phyloP scores from a whole-genome alignment of 2,888 invertebrate genomes.

The Sesia bembeciformis region DNA sequence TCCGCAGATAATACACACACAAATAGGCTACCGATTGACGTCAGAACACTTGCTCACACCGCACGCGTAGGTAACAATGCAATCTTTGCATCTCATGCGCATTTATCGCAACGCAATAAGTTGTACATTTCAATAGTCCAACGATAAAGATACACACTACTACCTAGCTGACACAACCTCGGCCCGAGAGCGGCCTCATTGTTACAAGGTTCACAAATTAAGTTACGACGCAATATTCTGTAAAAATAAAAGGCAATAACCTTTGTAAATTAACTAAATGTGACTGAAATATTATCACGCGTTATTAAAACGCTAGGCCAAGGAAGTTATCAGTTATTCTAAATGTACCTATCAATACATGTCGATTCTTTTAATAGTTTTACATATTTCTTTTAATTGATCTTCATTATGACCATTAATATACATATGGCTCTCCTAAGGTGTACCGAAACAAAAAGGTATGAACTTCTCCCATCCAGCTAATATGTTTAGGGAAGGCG shows the following conservation, averaged over 20 bases:
- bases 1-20: slow-evolving; percentile 35
- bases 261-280: background rate
- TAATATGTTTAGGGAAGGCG: too few species aligned
- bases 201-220: slow-evolving; percentile 31
- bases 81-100: slow-evolving; percentile 6
- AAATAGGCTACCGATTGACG: slow-evolving; percentile 64
- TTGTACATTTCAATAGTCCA: slow-evolving; percentile 11
- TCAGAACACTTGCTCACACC: slow-evolving; percentile 31
- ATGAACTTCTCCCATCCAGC: too few species aligned
- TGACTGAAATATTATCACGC: too few species aligned
- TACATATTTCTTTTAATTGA: too few species aligned
- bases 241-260: slow-evolving; percentile 18
- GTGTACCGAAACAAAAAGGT: too few species aligned
- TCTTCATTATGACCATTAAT: too few species aligned
- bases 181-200: slow-evolving; percentile 42
- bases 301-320: too few species aligned
- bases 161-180: slow-evolving; percentile 30
- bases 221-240: slow-evolving; percentile 40
- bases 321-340: too few species aligned
- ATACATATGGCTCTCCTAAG: too few species aligned
- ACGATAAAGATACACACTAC: slow-evolving; percentile 5
- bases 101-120: slow-evolving; percentile 20
- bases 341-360: too few species aligned
- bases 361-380: too few species aligned
- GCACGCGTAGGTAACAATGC: slow-evolving; percentile 30